A percentile compares a stretch with the other conserved stretches of the same genome.
Conservation (phyloP, 2,888 invertebrate genomes). For the Ptychoptera contaminata region DNA sequence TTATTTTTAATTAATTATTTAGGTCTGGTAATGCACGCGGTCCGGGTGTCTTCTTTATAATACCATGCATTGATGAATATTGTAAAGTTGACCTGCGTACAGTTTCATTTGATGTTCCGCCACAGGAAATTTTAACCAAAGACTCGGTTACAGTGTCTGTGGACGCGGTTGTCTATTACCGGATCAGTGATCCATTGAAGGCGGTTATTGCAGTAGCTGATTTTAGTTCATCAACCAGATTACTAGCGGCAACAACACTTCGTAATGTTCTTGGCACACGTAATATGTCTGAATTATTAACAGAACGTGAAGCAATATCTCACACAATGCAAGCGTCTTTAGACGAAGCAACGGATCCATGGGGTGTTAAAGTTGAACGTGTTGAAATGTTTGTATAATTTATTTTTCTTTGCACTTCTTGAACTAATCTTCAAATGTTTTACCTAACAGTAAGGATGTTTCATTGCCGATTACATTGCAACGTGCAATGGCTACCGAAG, state of each 20-base stretch:
- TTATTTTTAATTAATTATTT: not conserved
- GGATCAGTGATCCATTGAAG: slow-evolving; percentile 62
- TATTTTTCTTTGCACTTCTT: not conserved
- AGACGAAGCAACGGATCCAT: slow-evolving; percentile 69
- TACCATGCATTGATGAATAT: slow-evolving; percentile 89
- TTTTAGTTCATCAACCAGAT: slow-evolving; percentile 67
- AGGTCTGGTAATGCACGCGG: slow-evolving; percentile 61
- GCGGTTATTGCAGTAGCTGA: slow-evolving; percentile 59
- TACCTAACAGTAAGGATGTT: slow-evolving; percentile 50
- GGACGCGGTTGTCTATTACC: slow-evolving; percentile 76
- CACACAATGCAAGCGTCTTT: slow-evolving; percentile 74
- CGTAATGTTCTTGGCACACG: slow-evolving; percentile 85
- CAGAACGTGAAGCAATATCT: slow-evolving; percentile 83
- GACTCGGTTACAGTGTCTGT: slow-evolving; percentile 91
- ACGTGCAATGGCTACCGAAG: slow-evolving; percentile 71
- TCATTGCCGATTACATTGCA: slow-evolving; percentile 60
- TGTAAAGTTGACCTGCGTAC: slow-evolving; percentile 85
- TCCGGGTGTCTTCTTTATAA: slow-evolving; percentile 82
- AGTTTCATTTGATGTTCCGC: slow-evolving; percentile 90
- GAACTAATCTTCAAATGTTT: not conserved
- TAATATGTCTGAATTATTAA: slow-evolving; percentile 78
- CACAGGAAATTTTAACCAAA: slow-evolving; percentile 90
- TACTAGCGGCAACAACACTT: slow-evolving; percentile 69
- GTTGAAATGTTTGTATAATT: slow-evolving; percentile 31
- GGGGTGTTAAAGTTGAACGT: slow-evolving; percentile 87